These are phyloP conservation scores for Manis javanica DNA, from an alignment of 2,797 vertebrate species.

Conservation along the genomic window DNA sequence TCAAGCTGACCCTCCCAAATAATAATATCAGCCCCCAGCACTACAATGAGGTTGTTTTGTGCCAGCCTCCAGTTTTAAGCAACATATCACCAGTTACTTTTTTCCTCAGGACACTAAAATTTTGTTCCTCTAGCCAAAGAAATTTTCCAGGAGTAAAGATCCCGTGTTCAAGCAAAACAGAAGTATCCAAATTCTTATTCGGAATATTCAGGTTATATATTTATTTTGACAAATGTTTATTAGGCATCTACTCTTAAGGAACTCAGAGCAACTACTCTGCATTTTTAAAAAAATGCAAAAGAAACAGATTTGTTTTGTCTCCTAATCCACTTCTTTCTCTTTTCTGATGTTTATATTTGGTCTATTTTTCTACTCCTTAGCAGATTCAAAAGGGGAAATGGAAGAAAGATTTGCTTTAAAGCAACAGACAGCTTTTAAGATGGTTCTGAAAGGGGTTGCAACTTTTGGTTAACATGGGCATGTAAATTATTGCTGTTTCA, in stretches of 20 bases:
- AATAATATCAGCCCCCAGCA: accelerated
- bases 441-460: neutral
- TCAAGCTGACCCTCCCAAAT: neutral
- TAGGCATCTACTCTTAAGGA: neutral
- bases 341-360: constrained; percentile 13
- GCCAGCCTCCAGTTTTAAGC: neutral
- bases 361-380: neutral
- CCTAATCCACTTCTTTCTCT: neutral
- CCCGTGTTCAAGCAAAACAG: neutral
- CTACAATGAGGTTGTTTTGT: neutral
- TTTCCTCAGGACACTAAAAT: neutral
- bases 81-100: neutral
- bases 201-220: neutral
- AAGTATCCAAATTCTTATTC: neutral
- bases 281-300: neutral
- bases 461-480: neutral
- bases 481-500: constrained; percentile 9
- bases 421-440: constrained; percentile 9
- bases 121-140: neutral
- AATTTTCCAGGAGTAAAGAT: neutral
- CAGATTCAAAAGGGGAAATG: neutral
- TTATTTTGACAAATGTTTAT: constrained; percentile 12
- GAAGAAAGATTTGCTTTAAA: neutral
- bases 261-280: neutral
- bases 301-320: neutral